Evolutionary conservation across 2,113 vertebrate species (phyloP), one percentile per base, ranked within the genome.

Genomic region (Struthidea cinerea): DNA sequence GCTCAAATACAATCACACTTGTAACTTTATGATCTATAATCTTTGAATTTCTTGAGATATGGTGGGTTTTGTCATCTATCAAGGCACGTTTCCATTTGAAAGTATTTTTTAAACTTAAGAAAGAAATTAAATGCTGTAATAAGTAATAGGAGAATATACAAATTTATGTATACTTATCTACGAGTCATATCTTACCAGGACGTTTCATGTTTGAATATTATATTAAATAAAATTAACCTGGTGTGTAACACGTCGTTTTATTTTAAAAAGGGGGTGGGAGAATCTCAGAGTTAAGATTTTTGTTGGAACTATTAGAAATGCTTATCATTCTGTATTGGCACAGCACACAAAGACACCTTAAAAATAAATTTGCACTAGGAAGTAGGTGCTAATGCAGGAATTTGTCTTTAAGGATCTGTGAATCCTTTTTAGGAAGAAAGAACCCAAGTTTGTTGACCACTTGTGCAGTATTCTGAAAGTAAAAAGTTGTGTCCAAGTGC

Each of bases 191-290:
- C 92, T 94, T 84, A 94, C 46, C 89, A 96, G 95, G 86, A 89
- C 95, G 96, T 92, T 93, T 96, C 73, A 83, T 96, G 94, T 97
- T 95, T 97, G 91, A 87, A 89, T 97, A 96, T 97, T 87, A 96
- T 97, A 75, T 97, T 94, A 96, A 97, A 93, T 97, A 97, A 97
- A 97, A 96, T 88, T 95, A 97, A 96, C 85, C 90, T 97, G 86
- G 91, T 95, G 84, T 95, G 90, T 97, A 73, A 94, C 89, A 91
- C 61, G 96, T 97, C 61, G 77, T 96, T 96, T 90, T 96, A 42
- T 97, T 96, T 97, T 95, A 97, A 96, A 90, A 87, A 79, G 91
- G 78, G 89, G 90, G 22, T 89, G 96, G 95, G 96, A 92, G 39
- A 52, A 92, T 94, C 56, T 53, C 64, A 73, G 50, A 95, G 57